Evolutionary conservation across 2,888 invertebrate genomes (phyloP).

Genomic region (Diaprepes abbreviatus): DNA sequence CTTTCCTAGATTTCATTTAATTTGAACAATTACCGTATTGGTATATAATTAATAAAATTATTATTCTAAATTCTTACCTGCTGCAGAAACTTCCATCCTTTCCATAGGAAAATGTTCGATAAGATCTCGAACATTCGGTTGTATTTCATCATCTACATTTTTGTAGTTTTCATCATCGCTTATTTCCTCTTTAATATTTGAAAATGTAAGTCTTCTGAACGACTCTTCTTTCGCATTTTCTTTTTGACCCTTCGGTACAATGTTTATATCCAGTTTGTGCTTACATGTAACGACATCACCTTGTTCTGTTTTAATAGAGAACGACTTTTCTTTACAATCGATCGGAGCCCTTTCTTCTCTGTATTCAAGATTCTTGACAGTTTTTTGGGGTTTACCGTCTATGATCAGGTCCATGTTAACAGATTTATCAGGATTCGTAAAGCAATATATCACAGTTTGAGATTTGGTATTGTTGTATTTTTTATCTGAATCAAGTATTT

Average conservation of each 20-base stretch:
- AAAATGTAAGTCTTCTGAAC: conserved; percentile 17
- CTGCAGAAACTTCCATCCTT: conserved; percentile 43
- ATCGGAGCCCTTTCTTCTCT: conserved; percentile 12
- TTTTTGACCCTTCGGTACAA: conserved; percentile 39
- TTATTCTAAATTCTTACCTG: too few species aligned
- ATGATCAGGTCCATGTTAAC: conserved; percentile 54
- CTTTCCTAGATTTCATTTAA: too few species aligned
- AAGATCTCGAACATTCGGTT: conserved; percentile 49
- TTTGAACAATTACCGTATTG: too few species aligned
- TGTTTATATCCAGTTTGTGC: conserved; percentile 43
- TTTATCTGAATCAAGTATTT: conserved; percentile 55
- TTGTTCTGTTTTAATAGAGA: conserved; percentile 53
- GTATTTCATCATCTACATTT: conserved; percentile 36
- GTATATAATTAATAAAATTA: too few species aligned
- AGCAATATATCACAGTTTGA: conserved; percentile 52
- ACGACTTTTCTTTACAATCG: conserved; percentile 33
- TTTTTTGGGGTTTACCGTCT: conserved; percentile 46
- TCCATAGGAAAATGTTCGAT: conserved; percentile 49
- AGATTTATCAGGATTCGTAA: conserved; percentile 50
- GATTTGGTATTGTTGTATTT: conserved; percentile 56
- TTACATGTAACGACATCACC: conserved; percentile 53
- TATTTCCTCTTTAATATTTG: conserved; percentile 27
- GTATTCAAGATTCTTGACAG: conserved; percentile 38
- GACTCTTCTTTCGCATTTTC: conserved; percentile 38
- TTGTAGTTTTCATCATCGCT: background rate